phyloP scores from a whole-genome alignment of 2,888 invertebrate genomes.

The Lamproptera curius region DNA sequence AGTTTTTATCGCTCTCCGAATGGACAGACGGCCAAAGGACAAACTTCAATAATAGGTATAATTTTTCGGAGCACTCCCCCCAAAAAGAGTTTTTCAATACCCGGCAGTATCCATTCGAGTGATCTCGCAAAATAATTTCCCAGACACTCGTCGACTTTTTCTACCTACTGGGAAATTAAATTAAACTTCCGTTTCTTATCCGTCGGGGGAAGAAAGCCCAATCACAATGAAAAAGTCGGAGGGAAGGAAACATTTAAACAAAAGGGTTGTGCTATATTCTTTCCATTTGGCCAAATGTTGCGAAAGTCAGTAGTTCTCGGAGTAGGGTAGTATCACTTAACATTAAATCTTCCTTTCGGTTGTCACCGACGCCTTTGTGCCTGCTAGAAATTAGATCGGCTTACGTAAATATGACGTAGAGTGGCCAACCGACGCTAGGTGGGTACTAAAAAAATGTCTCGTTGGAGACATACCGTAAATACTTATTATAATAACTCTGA shows the following conservation, averaged over 20 bases:
- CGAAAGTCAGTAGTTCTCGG: slow-evolving; percentile 18
- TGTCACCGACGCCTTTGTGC: slow-evolving; percentile 42
- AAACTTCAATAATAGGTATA: slow-evolving; percentile 11
- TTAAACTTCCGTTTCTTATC: slow-evolving; percentile 14
- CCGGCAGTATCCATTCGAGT: slow-evolving; percentile 18
- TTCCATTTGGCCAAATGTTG: slow-evolving; percentile 24
- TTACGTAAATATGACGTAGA: slow-evolving; percentile 60
- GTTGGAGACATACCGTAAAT: too few relatives aligned
- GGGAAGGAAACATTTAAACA: slow-evolving; percentile 17
- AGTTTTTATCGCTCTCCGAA: background rate
- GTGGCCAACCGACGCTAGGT: slow-evolving; percentile 51
- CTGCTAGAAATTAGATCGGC: slow-evolving; percentile 33
- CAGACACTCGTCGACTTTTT: slow-evolving; percentile 6
- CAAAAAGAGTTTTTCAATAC: slow-evolving; percentile 17
- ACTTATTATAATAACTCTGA: too few relatives aligned
- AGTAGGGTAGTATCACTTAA: slow-evolving; percentile 18
- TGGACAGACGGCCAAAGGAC: background rate
- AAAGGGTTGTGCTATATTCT: too few relatives aligned
- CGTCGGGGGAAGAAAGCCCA: slow-evolving; percentile 6
- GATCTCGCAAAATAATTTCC: slow-evolving; percentile 17
- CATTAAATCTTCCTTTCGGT: slow-evolving; percentile 68
- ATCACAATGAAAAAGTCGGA: slow-evolving; percentile 16
- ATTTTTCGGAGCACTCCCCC: slow-evolving; percentile 7
- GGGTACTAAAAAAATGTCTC: too few relatives aligned
- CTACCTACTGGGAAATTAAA: slow-evolving; percentile 17